These are phyloP conservation scores for Malacoctenus gilli DNA, from an alignment of 2,797 vertebrate species.

Conservation along the genomic window DNA sequence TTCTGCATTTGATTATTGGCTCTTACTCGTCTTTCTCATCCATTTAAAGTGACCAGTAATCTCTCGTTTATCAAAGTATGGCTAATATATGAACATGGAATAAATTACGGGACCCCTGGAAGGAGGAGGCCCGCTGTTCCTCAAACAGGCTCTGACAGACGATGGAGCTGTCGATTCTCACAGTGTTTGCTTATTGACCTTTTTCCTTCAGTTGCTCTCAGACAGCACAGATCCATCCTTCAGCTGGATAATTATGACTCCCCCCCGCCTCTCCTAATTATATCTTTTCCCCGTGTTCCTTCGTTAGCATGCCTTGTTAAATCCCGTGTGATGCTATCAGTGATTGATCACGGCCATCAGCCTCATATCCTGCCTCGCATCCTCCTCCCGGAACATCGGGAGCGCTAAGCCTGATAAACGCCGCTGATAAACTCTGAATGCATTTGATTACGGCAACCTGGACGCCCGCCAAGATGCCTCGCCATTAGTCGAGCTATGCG, in stretches of 20 bases:
- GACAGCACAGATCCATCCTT: slow-evolving; percentile 46
- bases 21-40: too few species aligned
- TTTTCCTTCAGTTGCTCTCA: slow-evolving; percentile 17
- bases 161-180: too few species aligned
- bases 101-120: too few species aligned
- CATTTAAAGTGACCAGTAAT: too few species aligned
- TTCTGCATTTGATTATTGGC: too few species aligned
- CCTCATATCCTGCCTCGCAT: slow-evolving; percentile 61
- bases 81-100: too few species aligned
- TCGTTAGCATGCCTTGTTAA: slow-evolving; percentile 62
- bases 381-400: slow-evolving; percentile 56
- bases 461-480: slow-evolving; percentile 34
- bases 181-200: slow-evolving; percentile 5
- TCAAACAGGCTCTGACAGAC: too few species aligned
- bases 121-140: too few species aligned
- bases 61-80: too few species aligned
- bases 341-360: slow-evolving; percentile 61
- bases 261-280: slow-evolving; percentile 46
- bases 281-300: slow-evolving; percentile 38
- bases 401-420: slow-evolving; percentile 57
- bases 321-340: slow-evolving; percentile 49
- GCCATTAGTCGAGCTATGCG: slow-evolving; percentile 34
- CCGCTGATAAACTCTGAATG: slow-evolving; percentile 55
- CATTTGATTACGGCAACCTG: slow-evolving; percentile 51
- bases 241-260: slow-evolving; percentile 50